phyloP scores from a whole-genome alignment of 2,888 invertebrate species.

The Zygogramma bicolorata region DNA sequence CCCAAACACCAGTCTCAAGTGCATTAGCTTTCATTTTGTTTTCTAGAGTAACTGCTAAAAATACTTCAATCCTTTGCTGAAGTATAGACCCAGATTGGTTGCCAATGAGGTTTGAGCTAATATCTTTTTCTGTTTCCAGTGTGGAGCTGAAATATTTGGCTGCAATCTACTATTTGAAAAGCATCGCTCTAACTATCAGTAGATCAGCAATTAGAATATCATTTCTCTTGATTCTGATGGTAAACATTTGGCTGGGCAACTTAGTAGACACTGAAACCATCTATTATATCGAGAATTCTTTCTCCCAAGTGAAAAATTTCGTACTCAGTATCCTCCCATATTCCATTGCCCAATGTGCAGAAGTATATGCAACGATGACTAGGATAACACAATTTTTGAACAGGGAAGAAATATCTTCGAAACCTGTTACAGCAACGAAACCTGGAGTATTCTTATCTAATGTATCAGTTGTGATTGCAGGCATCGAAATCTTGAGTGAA shows the following conservation, averaged over 20 bases:
- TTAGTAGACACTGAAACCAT: slow-evolving; percentile 50
- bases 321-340: slow-evolving; percentile 54
- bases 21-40: too few species aligned
- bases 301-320: slow-evolving; percentile 46
- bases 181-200: slow-evolving; percentile 56
- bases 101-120: too few species aligned
- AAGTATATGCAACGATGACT: slow-evolving; percentile 49
- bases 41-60: too few species aligned
- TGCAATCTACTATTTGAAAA: slow-evolving; percentile 61
- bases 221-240: slow-evolving; percentile 52
- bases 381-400: slow-evolving; percentile 45
- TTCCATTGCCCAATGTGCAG: slow-evolving; percentile 53
- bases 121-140: slow-evolving; percentile 63
- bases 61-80: too few species aligned
- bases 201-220: slow-evolving; percentile 50
- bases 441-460: slow-evolving; percentile 41
- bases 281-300: slow-evolving; percentile 48
- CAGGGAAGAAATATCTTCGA: slow-evolving; percentile 30
- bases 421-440: not conserved
- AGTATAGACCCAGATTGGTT: too few species aligned
- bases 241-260: slow-evolving; percentile 50
- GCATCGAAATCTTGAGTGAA: slow-evolving; percentile 62
- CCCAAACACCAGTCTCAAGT: too few species aligned
- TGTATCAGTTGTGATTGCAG: slow-evolving; percentile 47
- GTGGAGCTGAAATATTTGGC: slow-evolving; percentile 75